Evolutionary conservation across 2,113 vertebrate genomes (phyloP).

Genomic region (Psilopogon haemacephalus): DNA sequence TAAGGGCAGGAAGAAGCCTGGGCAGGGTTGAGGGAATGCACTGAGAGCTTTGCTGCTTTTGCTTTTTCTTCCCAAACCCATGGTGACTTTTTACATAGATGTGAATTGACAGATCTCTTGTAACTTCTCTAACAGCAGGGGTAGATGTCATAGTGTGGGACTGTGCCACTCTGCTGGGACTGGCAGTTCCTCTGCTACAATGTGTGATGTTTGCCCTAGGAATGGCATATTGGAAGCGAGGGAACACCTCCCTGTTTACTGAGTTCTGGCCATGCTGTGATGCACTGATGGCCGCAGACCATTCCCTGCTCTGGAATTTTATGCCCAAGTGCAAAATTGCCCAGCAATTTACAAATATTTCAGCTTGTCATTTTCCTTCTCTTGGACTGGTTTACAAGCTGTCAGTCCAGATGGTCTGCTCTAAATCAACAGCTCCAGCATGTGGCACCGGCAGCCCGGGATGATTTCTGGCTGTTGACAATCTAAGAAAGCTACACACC

Average conservation of each 20-base stretch:
- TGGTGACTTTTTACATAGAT: not conserved
- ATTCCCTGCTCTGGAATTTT: not conserved
- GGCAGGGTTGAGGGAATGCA: not conserved
- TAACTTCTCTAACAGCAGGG: not conserved
- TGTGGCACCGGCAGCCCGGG: constrained; percentile 28
- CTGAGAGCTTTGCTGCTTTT: not conserved
- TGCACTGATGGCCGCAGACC: not conserved
- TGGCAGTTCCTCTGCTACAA: not conserved
- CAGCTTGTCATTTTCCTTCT: constrained; percentile 40
- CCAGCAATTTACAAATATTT: constrained; percentile 60
- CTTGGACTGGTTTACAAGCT: constrained; percentile 58
- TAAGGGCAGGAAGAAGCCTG: not conserved
- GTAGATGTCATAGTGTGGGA: not conserved
- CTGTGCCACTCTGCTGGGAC: not conserved
- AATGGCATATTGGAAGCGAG: not conserved
- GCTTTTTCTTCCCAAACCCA: not conserved
- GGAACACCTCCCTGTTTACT: not conserved
- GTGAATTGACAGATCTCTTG: not conserved
- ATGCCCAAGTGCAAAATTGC: constrained; percentile 17
- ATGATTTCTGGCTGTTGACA: constrained; percentile 52
- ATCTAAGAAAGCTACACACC: constrained; percentile 20
- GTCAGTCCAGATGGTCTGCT: constrained; percentile 68
- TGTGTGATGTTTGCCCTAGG: not conserved
- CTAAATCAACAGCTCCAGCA: constrained; percentile 53
- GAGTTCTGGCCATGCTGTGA: not conserved